These are phyloP conservation scores for Cydia fagiglandana DNA, from an alignment of 1,140 invertebrate species.

Conservation along the genomic window DNA sequence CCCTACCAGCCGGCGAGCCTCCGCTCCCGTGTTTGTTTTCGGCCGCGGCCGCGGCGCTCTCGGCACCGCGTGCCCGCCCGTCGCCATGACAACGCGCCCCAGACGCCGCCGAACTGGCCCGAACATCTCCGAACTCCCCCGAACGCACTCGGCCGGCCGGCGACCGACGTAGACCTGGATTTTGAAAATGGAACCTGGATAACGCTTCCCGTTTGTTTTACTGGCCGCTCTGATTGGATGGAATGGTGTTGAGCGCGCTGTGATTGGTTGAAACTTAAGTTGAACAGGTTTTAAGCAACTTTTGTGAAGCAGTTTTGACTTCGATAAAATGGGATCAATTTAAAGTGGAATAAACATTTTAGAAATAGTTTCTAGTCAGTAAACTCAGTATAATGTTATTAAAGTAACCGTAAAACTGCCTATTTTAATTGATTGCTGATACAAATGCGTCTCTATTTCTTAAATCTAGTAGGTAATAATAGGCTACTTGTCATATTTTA, in stretches of 20 bases:
- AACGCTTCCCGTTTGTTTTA: constrained; percentile 12
- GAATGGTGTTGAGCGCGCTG: neutral
- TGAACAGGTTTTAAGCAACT: constrained; percentile 5
- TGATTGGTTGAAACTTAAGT: neutral
- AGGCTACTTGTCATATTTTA: too few species aligned
- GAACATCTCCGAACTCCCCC: constrained; percentile 47
- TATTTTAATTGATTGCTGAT: too few species aligned
- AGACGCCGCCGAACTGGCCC: constrained; percentile 58
- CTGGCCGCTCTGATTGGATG: constrained; percentile 10
- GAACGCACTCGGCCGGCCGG: constrained; percentile 48
- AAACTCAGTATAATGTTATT: neutral
- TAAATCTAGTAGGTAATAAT: too few species aligned
- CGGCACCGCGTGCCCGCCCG: constrained; percentile 58
- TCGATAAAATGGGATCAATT: neutral
- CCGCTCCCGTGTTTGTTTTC: constrained; percentile 69
- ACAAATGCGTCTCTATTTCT: too few species aligned
- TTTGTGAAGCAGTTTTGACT: neutral
- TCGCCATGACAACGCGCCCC: constrained; percentile 69
- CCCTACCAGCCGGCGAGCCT: constrained; percentile 41
- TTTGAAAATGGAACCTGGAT: constrained; percentile 42
- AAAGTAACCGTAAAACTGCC: too few species aligned
- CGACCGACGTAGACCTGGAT: constrained; percentile 44
- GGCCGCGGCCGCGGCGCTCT: constrained; percentile 55
- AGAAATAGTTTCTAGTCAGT: neutral
- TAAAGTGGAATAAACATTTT: neutral